phyloP scores from a whole-genome alignment of 1,140 invertebrate genomes.

The Anastatus disparis region DNA sequence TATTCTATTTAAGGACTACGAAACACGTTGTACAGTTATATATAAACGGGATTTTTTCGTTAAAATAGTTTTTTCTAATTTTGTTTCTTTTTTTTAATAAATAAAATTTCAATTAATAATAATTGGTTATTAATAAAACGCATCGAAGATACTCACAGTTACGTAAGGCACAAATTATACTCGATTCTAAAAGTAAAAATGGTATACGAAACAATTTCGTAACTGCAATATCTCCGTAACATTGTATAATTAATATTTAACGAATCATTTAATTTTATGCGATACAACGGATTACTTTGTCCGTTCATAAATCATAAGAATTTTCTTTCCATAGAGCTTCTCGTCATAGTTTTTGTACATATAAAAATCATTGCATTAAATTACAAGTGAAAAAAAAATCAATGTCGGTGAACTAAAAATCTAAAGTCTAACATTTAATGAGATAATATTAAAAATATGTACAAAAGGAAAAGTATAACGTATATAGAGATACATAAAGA shows the following conservation, averaged over 20 bases:
- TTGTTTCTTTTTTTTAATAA: too few relatives aligned
- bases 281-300: neutral
- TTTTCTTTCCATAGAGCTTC: neutral
- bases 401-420: neutral
- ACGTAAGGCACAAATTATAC: neutral
- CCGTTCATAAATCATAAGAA: neutral
- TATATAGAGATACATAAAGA: neutral
- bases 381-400: neutral
- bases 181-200: slow-evolving; percentile 2
- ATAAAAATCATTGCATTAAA: too few relatives aligned
- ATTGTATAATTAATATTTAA: neutral
- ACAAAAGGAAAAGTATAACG: neutral
- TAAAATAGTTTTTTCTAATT: too few relatives aligned
- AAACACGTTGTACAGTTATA: too few relatives aligned
- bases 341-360: neutral
- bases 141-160: too few relatives aligned
- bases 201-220: neutral
- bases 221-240: neutral
- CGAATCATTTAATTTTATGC: neutral
- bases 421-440: neutral
- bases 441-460: slow-evolving; percentile 1
- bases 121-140: too few relatives aligned
- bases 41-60: too few relatives aligned
- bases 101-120: too few relatives aligned
- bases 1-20: too few relatives aligned